These are phyloP conservation scores for Echiichthys vipera DNA, from an alignment of 2,797 vertebrate species.

Conservation along the genomic window DNA sequence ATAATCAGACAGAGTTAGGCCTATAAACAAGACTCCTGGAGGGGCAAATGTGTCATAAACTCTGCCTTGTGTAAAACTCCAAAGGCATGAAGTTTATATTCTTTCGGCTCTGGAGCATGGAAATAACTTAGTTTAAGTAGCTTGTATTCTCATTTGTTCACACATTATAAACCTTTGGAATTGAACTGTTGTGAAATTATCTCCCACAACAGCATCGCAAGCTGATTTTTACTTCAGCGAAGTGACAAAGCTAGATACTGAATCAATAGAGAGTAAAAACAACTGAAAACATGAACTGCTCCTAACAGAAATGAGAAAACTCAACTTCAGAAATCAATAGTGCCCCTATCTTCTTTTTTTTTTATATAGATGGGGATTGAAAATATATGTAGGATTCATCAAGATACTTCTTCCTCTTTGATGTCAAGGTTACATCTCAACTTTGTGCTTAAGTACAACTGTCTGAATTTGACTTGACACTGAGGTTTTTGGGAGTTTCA, in stretches of 20 bases:
- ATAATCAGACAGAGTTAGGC: conserved; percentile 43
- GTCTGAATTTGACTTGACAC: conserved; percentile 19
- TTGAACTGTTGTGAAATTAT: no score
- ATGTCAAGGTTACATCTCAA: conserved; percentile 12
- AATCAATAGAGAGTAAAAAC: conserved; percentile 65
- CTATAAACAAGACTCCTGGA: conserved; percentile 50
- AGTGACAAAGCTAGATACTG: conserved; percentile 60
- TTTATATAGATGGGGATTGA: background rate
- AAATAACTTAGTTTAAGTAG: conserved; percentile 23
- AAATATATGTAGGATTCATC: conserved; percentile 17
- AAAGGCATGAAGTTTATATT: conserved; percentile 33
- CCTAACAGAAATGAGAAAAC: conserved; percentile 54
- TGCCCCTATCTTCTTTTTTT: background rate
- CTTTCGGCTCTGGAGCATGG: conserved; percentile 3
- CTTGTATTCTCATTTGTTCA: conserved; percentile 51
- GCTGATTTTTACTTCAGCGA: conserved; percentile 50
- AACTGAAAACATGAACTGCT: conserved; percentile 51
- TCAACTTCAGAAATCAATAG: conserved; percentile 43
- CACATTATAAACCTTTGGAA: conserved; percentile 44
- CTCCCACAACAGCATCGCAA: conserved; percentile 32
- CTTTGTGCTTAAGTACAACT: conserved; percentile 21
- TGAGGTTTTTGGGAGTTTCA: background rate
- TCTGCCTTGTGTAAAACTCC: conserved; percentile 24
- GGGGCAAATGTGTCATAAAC: conserved; percentile 49
- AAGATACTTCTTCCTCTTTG: background rate